Base-by-base conservation (phyloP, 2,797 vertebrate genomes). In the Leucoraja ocellata region DNA sequence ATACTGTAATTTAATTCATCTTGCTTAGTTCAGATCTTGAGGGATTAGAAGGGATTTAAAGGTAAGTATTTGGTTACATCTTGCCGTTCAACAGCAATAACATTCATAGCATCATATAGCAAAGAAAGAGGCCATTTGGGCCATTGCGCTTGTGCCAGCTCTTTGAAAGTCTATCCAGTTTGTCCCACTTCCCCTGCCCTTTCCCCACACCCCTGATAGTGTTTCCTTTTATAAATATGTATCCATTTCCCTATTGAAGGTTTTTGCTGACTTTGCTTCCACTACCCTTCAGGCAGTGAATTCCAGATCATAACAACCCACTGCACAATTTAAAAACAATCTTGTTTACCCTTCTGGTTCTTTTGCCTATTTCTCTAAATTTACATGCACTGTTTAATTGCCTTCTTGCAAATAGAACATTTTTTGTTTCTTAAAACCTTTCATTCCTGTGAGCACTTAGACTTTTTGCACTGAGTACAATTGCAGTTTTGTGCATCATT, bases 31-130 rank as follows among this genome's bases (percentile, higher is more conserved):
- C 61, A 88, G 83, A 65, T 65, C 83, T 61, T 88, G 28, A 32
- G 83, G 65, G 58, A 88, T 88, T 88, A 88, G 28, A 88, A 63
- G 61, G 61, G 83, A 88, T n/a, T 88, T 65, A 88, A 65, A 65
- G n/a, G 5, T n/a, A 63, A 88, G 83, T 88, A 65, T 65, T 88
- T n/a, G 5, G 61, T 88, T 88, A n/a, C 83, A 88, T 88, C 58
- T 88, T 88, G 28, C 58, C 32, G 83, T 88, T 88, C 28, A 65
- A 18, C 28, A 88, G 28, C 58, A 61, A 88, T 32, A 65, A 65
- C 14, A 78, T 18, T 88, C 58, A 65, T n/a, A 18, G 83, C n/a
- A 86, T 86, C 58, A 32, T 32, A 88, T 18, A 32, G n/a, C 83
- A 88, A n/a, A 32, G 58, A 32, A 14, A 16, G 46, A 25, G 28